Evolutionary conservation across 2,113 vertebrate species (phyloP).

Genomic region (Paradoxurus hermaphroditus): DNA sequence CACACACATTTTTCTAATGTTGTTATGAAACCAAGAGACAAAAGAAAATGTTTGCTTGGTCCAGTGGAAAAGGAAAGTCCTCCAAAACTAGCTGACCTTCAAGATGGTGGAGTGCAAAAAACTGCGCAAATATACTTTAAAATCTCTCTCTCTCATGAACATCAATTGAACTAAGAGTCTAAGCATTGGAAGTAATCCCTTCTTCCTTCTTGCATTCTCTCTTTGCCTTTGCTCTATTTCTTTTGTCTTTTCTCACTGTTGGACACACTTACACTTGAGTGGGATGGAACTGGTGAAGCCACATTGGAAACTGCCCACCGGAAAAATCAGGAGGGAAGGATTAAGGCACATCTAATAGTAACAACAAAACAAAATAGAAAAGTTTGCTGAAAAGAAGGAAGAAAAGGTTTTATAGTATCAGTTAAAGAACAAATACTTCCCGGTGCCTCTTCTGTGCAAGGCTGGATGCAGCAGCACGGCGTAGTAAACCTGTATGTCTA

Average conservation of each 20-base stretch:
- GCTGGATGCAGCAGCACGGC: neutral
- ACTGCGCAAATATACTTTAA: neutral
- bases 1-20: neutral
- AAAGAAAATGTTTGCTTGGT: neutral
- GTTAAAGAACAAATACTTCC: neutral
- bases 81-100: neutral
- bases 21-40: slow-evolving; percentile 3
- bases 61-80: neutral
- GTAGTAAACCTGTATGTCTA: accelerated
- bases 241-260: neutral
- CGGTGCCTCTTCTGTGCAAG: neutral
- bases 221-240: neutral
- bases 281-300: neutral
- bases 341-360: neutral
- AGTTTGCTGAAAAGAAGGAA: neutral
- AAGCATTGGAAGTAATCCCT: neutral
- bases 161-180: neutral
- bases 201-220: neutral
- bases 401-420: neutral
- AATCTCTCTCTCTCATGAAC: neutral
- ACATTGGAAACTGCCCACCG: neutral
- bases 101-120: neutral
- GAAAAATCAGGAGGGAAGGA: neutral
- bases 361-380: neutral
- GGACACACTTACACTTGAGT: neutral